A percentile compares a stretch with the other conserved stretches of the same genome.
phyloP scores from a whole-genome alignment of 1,140 invertebrate genomes.

The Drosophila dunni region DNA sequence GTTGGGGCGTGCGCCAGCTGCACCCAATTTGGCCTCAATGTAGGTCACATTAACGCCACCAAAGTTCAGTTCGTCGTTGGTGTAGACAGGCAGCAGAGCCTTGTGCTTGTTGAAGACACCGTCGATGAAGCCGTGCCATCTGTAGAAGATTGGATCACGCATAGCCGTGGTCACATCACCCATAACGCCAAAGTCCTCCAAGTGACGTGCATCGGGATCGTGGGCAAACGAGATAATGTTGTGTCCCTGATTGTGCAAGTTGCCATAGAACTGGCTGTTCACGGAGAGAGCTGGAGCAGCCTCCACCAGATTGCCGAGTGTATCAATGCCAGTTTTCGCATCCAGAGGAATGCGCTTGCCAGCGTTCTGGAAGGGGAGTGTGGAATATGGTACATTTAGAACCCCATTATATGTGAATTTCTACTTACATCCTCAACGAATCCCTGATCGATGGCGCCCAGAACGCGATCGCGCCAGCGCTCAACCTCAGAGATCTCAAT shows the following conservation, averaged over 20 bases:
- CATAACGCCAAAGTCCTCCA: slow-evolving; percentile 88
- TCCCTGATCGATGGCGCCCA: slow-evolving; percentile 87
- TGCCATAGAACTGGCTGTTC: slow-evolving; percentile 87
- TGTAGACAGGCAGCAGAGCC: slow-evolving; percentile 88
- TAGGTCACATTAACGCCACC: slow-evolving; percentile 83
- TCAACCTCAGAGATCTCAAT: slow-evolving; percentile 87
- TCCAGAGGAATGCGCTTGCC: slow-evolving; percentile 70
- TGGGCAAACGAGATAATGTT: slow-evolving; percentile 87
- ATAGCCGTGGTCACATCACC: slow-evolving; percentile 89
- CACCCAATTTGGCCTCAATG: slow-evolving; percentile 80
- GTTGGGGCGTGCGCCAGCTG: slow-evolving; percentile 76
- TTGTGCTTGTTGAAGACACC: slow-evolving; percentile 88
- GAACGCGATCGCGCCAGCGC: slow-evolving; percentile 87
- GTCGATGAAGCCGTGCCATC: slow-evolving; percentile 89
- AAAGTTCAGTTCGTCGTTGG: slow-evolving; percentile 70
- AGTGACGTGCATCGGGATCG: slow-evolving; percentile 87
- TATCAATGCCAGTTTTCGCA: slow-evolving; percentile 86
- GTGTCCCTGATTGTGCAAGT: slow-evolving; percentile 88
- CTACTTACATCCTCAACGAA: slow-evolving; percentile 82
- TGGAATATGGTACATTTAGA: too few relatives aligned
- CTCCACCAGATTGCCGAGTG: slow-evolving; percentile 88
- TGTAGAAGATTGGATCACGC: slow-evolving; percentile 90
- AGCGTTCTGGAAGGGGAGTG: slow-evolving; percentile 19
- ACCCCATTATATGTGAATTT: too few relatives aligned
- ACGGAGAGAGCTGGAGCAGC: slow-evolving; percentile 85